Base-by-base conservation (phyloP, 2,113 vertebrate species). In the Melanerpes aurifrons region DNA sequence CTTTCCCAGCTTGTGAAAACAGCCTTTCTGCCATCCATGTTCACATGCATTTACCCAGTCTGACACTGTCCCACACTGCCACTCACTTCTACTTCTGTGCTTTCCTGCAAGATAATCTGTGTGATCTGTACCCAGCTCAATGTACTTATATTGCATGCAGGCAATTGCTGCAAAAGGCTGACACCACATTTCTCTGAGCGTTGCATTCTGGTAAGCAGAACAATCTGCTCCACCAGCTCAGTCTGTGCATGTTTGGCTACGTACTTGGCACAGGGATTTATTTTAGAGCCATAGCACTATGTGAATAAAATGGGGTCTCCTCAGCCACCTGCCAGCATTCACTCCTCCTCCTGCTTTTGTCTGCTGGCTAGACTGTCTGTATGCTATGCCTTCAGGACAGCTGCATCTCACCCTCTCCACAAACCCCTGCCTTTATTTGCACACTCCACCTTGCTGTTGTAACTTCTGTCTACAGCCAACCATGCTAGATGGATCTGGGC, bases 101-200 rank as follows among this genome's bases (percentile, higher is more conserved):
- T 28, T 58, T n/a, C 29, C 82, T 18, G 2, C 0, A 0, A 47
- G 43, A 35, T 48, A 21, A 21, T 5, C 21, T 1, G 5, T 35
- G 29, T 3, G 10, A 45, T 21, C 47, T 13, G 32, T 0, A 3
- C n/a, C 25, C 22, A 11, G 73, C 32, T 32, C 14, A 22, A n/a
- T 37, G n/a, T 3, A 6, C 7, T 9, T 0, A 5, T 0, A 7
- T 2, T 18, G 32, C 0, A 1, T 4, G 57, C 12, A 15, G 47
- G 37, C 37, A 48, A 1, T 4, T 47, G 28, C 58, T 75, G 32
- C 29, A 7, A 28, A 32, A 32, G 15, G 16, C 54, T 64, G 54
- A 7, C 57, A 26, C 10, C 7, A 1, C 53, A 9, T 3, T 19
- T 15, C 15, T 25, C 48, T 7, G 5, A 57, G 62, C 13, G 3